phyloP scores from a whole-genome alignment of 2,113 vertebrate species.

The Steatornis caripensis region DNA sequence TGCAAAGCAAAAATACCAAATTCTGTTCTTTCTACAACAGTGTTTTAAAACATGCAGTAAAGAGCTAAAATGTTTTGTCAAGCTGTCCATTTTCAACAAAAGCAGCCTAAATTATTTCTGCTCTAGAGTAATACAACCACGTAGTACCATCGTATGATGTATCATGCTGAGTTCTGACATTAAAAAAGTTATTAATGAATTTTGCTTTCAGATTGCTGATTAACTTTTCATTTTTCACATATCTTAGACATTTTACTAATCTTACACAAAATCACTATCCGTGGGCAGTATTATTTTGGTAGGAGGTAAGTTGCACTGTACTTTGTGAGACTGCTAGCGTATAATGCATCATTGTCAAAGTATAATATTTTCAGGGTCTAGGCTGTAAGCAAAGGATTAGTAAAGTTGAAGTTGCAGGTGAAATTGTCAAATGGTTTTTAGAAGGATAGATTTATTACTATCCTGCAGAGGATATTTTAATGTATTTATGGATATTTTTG shows the following conservation, averaged over 20 bases:
- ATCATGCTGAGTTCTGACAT: neutral
- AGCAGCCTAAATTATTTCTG: neutral
- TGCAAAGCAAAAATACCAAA: neutral
- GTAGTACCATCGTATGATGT: neutral
- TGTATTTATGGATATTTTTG: neutral
- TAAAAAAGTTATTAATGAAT: neutral
- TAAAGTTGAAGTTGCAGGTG: neutral
- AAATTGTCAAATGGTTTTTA: neutral
- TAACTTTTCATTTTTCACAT: constrained; percentile 12
- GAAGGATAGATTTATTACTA: neutral
- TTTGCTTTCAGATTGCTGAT: neutral
- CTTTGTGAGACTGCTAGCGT: neutral
- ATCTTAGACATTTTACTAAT: neutral
- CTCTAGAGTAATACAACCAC: neutral
- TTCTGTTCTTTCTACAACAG: neutral
- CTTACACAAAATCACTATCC: neutral
- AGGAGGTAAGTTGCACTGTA: neutral
- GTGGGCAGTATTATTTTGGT: neutral
- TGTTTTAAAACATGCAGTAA: neutral
- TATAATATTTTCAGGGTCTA: neutral
- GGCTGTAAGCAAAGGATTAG: neutral
- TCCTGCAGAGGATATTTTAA: neutral
- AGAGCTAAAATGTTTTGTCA: neutral
- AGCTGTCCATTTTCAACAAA: neutral
- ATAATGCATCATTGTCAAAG: neutral